A percentile compares a stretch with the other conserved stretches of the same genome.
Conservation (phyloP, 2,888 invertebrate genomes). For the Stenodema calcarata region DNA sequence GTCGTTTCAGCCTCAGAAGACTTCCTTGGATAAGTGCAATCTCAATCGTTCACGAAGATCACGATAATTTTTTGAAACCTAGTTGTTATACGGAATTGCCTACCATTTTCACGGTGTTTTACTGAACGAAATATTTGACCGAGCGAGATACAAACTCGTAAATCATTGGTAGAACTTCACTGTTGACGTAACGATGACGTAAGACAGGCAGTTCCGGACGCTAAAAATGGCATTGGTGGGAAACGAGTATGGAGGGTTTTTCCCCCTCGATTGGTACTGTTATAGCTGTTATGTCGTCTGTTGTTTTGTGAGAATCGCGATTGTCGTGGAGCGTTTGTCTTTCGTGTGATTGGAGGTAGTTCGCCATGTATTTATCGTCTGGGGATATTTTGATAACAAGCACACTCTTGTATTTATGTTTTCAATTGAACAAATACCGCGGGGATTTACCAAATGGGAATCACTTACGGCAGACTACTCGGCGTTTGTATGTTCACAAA, state of each 20-base stretch:
- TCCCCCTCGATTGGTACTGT: neutral
- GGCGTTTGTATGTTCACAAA: too few species aligned
- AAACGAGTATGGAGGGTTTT: neutral
- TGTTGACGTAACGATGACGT: neutral
- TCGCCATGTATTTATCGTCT: too few species aligned
- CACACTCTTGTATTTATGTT: too few species aligned
- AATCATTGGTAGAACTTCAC: neutral
- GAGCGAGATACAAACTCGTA: neutral
- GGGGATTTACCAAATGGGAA: too few species aligned
- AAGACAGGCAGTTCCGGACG: neutral
- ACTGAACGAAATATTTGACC: neutral
- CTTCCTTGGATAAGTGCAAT: neutral
- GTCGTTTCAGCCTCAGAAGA: neutral
- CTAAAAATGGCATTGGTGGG: neutral
- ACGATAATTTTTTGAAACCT: neutral
- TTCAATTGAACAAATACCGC: too few species aligned
- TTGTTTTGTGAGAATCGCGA: neutral
- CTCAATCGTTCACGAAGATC: neutral
- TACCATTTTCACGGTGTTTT: neutral
- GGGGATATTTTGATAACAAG: too few species aligned
- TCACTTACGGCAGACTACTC: too few species aligned
- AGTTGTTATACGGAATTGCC: neutral
- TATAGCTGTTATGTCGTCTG: neutral
- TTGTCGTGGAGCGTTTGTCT: neutral
- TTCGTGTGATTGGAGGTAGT: neutral